phyloP scores from a whole-genome alignment of 2,888 invertebrate genomes.

The Sisyra nigra region DNA sequence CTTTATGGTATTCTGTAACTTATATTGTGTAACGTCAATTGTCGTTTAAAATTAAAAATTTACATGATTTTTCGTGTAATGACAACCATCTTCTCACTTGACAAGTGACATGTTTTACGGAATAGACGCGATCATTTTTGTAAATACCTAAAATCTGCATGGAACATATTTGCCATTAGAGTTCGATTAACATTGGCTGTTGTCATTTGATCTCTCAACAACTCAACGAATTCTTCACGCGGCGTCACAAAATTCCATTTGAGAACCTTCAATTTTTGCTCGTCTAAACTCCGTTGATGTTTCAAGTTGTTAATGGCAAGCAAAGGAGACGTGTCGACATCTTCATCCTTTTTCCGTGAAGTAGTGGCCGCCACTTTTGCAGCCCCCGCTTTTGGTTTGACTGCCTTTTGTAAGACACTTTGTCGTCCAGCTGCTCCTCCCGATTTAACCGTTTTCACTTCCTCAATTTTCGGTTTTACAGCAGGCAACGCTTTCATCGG shows the following conservation, averaged over 20 bases:
- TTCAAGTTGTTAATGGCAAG: slow-evolving; percentile 73
- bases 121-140: too few relatives aligned
- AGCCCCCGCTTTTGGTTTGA: slow-evolving; percentile 14
- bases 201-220: slow-evolving; percentile 80
- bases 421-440: slow-evolving; percentile 22
- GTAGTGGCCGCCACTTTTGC: slow-evolving; percentile 22
- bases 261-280: slow-evolving; percentile 79
- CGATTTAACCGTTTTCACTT: slow-evolving; percentile 37
- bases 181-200: slow-evolving; percentile 76
- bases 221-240: slow-evolving; percentile 83
- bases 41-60: too few relatives aligned
- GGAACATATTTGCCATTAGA: slow-evolving; percentile 83
- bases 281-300: slow-evolving; percentile 85
- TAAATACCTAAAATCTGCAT: slow-evolving; percentile 66
- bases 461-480: slow-evolving; percentile 35
- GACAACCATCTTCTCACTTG: too few relatives aligned
- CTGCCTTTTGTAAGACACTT: slow-evolving; percentile 8
- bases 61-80: too few relatives aligned
- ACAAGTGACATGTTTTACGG: too few relatives aligned
- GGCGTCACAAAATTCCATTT: slow-evolving; percentile 95
- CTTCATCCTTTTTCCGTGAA: slow-evolving; percentile 66
- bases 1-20: too few relatives aligned
- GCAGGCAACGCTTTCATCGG: slow-evolving; percentile 64
- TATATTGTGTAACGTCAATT: too few relatives aligned
- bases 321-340: slow-evolving; percentile 63